Base-by-base conservation (phyloP, 2,797 vertebrate species). In the Brachyrhaphis roseni region DNA sequence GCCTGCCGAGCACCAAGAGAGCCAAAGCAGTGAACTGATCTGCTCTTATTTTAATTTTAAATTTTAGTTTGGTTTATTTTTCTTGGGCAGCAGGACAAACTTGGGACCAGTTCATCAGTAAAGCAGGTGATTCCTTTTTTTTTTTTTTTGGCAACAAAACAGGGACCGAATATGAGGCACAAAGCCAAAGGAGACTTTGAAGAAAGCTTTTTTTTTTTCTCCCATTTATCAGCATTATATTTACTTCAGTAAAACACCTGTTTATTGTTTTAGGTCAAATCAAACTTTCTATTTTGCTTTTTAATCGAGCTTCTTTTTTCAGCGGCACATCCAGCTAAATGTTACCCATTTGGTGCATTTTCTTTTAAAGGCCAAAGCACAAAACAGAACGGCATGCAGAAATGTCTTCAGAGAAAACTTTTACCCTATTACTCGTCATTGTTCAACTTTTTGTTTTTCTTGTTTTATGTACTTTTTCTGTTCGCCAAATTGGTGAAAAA, bases 361-460 rank as follows among this genome's bases (percentile, higher is more conserved):
- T 85, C 55, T 91, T 92, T 91, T 88, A 87, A 93, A 95, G 93
- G 94, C 95, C 95, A 96, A 96, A 96, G 95, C 95, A 96, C 95
- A 95, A 95, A 81, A 93, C 81, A 78, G 88, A 91, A 89, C 84
- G 72, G 91, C 91, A 90, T 82, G 84, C 93, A 93, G 89, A 86
- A 88, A 86, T 84, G 77, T 90, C 78, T 89, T 90, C 34, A 82
- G 68, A 36, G 71, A 34, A 64, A 91, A 88, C 86, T 92, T 94
- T 94, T 90, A 59, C 55, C n/a, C n/a, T 13, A 88, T 87, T 43
- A 76, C 82, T 78, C 53, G 28, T 51, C 41, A 80, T 26, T 88
- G 77, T 91, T 88, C 88, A 71, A 75, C 68, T 78, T 78, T 78
- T 46, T 86, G 43, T 86, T 73, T 55, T 71, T 47, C 43, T 71